Evolutionary conservation across 2,797 vertebrate species (phyloP), one percentile per base, ranked within the genome.

Genomic region (Orestias chungarensis): DNA sequence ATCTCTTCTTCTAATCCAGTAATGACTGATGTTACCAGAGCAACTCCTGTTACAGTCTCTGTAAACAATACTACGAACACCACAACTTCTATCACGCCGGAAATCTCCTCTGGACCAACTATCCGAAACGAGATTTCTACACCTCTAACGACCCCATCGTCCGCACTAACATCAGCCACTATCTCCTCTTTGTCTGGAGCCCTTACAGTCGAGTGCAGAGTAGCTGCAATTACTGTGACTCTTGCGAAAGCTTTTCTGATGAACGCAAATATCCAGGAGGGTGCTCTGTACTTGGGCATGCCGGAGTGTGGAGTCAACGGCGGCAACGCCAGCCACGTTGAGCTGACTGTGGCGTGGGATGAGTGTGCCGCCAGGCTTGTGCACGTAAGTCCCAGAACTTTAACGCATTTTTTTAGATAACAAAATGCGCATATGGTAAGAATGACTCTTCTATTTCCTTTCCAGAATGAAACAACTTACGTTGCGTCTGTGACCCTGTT

Each of bases 401-500:
- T 47, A 35, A 9, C 35, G 18, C 62, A 72, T 38, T 2, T 35
- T 23, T 64, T 54, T 62, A 20, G 54, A 29, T 31, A 70, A 44
- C 4, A 42, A 18, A 69, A 6, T 42, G 11, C 3, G 14, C 62
- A 6, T 17, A 50, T 46, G 74, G n/a, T 33, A 3, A 50, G 43
- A 15, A 49, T 42, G 33, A 62, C 4, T 17, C 52, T 73, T 68
- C 6, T 27, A 11, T 43, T 0, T 29, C 62, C 2, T 44, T 87
- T 91, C 78, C 76, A 99, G 97, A 97, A 97, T 68, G 68, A 82
- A 62, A 96, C 93, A 4, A 86, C 88, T 25, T 95, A 92, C 0
- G 73, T 90, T 0, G 91, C 93, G 65, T 93, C 89, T 82, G 95
- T 94, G 46, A 93, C 68, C 1, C 93, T 99, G 49, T 81, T 80